phyloP scores from a whole-genome alignment of 2,797 vertebrate species.

The Hippocampus kuda region DNA sequence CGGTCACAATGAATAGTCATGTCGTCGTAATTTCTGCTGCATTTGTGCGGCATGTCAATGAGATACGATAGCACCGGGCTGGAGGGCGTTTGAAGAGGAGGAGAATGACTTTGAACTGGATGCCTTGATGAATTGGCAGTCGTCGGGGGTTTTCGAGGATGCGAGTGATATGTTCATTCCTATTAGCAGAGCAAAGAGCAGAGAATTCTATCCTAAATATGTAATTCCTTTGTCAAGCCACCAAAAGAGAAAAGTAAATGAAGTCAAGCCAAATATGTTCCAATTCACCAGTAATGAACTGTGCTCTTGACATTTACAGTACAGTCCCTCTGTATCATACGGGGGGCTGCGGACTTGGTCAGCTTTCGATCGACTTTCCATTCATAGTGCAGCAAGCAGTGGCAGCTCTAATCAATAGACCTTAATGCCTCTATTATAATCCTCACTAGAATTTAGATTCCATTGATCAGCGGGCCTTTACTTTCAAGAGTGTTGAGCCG shows the following conservation, averaged over 20 bases:
- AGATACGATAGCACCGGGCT: background rate
- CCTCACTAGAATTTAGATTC: constrained; percentile 59
- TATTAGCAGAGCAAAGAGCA: background rate
- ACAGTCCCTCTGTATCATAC: constrained; percentile 8
- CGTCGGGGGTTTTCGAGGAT: background rate
- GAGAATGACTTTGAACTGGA: background rate
- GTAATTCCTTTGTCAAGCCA: background rate
- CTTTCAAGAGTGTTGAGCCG: constrained; percentile 26
- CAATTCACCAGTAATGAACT: constrained; percentile 17
- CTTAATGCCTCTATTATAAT: constrained; percentile 68
- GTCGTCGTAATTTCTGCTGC: background rate
- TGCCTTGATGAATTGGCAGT: background rate
- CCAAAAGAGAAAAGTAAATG: background rate
- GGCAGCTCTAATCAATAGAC: constrained; percentile 56
- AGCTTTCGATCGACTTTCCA: constrained; percentile 39
- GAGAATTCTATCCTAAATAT: background rate
- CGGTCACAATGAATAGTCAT: background rate
- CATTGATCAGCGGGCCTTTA: constrained; percentile 57
- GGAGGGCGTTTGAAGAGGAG: background rate
- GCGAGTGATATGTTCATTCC: too few species aligned
- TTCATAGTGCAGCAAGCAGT: constrained; percentile 38
- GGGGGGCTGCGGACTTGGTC: constrained; percentile 30
- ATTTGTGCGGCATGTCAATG: background rate
- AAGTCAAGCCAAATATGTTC: constrained; percentile 10
- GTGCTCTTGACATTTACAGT: constrained; percentile 49